Evolutionary conservation across 1,140 invertebrate species (phyloP).

Genomic region (Papilio helenus): DNA sequence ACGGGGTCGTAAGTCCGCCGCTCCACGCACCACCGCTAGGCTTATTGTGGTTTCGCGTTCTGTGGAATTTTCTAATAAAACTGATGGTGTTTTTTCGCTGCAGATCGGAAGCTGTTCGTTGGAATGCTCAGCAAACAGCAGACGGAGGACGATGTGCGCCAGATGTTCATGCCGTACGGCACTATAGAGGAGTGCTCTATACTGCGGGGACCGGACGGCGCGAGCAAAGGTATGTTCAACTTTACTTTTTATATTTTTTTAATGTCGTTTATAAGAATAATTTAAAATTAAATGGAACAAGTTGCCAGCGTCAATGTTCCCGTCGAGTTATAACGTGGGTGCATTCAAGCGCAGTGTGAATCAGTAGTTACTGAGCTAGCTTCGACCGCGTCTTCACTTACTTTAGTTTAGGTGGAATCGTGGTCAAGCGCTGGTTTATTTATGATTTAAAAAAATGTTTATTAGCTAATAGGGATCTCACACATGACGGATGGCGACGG

Average conservation of each 20-base stretch:
- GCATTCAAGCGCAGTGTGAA: no score
- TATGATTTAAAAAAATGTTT: no score
- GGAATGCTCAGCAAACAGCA: constrained; percentile 99
- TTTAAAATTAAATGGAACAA: no score
- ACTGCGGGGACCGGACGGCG: constrained; percentile 97
- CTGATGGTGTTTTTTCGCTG: constrained; percentile 56
- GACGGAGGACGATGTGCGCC: constrained; percentile 98
- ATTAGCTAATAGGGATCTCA: no score
- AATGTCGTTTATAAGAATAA: background rate
- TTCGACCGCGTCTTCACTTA: no score
- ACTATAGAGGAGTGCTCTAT: constrained; percentile 99
- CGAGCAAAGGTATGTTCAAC: constrained; percentile 94
- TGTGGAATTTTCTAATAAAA: constrained; percentile 48
- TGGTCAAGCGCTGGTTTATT: no score
- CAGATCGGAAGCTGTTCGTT: constrained; percentile 99
- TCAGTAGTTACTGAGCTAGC: no score
- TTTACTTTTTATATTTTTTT: background rate
- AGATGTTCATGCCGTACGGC: constrained; percentile 97
- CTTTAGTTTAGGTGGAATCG: no score
- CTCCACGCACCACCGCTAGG: constrained; percentile 76
- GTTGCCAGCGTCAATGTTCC: no score
- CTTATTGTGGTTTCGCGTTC: constrained; percentile 73
- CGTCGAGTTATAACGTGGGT: no score
- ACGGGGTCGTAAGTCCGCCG: constrained; percentile 63
- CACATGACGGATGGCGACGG: no score